phyloP scores from a whole-genome alignment of 2,797 vertebrate genomes.

The Rhinella marina region DNA sequence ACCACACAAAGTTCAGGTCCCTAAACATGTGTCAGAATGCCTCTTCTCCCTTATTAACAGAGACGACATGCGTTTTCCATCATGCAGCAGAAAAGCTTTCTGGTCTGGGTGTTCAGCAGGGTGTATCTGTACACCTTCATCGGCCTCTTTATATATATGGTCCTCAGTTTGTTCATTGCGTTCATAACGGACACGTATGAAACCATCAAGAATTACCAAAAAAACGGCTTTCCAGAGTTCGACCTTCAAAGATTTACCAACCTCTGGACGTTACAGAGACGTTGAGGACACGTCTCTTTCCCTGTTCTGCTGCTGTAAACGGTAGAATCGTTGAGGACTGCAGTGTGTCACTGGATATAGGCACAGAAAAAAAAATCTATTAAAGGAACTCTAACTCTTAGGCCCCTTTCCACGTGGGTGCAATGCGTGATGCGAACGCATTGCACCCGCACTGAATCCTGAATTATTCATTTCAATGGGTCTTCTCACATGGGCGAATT shows the following conservation, averaged over 20 bases:
- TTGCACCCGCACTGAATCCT: too few relatives aligned
- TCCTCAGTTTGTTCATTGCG: slow-evolving; percentile 95
- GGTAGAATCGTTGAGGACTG: too few relatives aligned
- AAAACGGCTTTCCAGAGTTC: slow-evolving; percentile 80
- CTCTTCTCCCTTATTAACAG: slow-evolving; percentile 96
- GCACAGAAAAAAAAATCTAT: too few relatives aligned
- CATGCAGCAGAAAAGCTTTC: slow-evolving; percentile 85
- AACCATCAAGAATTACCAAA: slow-evolving; percentile 93
- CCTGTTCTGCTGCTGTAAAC: slow-evolving; percentile 76
- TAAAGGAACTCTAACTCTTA: too few relatives aligned
- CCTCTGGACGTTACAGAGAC: slow-evolving; percentile 82
- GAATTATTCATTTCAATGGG: too few relatives aligned
- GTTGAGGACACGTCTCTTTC: slow-evolving; percentile 66
- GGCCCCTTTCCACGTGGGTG: too few relatives aligned
- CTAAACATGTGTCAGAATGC: slow-evolving; percentile 87
- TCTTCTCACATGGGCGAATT: too few relatives aligned
- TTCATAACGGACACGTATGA: slow-evolving; percentile 95
- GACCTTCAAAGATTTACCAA: slow-evolving; percentile 82
- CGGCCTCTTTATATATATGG: slow-evolving; percentile 95
- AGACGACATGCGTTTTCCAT: slow-evolving; percentile 92
- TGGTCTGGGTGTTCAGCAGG: slow-evolving; percentile 95
- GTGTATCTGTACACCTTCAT: slow-evolving; percentile 95
- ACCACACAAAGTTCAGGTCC: slow-evolving; percentile 94
- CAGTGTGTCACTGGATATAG: too few relatives aligned
- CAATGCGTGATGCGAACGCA: too few relatives aligned